Conservation (phyloP, 92 coral and sea anemone species). For the Scolanthus callimorphus region DNA sequence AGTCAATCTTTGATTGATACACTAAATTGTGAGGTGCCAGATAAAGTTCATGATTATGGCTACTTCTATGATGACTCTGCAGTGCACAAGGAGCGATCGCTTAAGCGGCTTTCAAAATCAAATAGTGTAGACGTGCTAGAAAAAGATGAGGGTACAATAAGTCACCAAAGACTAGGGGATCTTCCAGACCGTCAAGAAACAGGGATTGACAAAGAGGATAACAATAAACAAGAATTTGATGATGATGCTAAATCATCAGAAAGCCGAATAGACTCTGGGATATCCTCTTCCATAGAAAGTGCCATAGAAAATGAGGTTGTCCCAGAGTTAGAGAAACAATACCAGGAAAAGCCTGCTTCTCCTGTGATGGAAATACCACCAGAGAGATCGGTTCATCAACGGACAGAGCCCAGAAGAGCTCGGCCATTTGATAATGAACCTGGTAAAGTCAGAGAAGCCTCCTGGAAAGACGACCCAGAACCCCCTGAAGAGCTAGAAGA, state of each 20-base stretch:
- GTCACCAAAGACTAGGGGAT: too few species aligned
- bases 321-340: slow-evolving; percentile 14
- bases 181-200: too few species aligned
- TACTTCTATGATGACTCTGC: slow-evolving; percentile 56
- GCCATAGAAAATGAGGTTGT: slow-evolving; percentile 23
- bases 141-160: not conserved
- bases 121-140: not conserved
- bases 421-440: slow-evolving; percentile 30
- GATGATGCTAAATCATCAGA: slow-evolving; percentile 11
- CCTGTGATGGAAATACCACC: slow-evolving; percentile 3
- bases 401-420: slow-evolving; percentile 1
- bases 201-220: not conserved
- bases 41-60: slow-evolving; percentile 12
- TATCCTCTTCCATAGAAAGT: slow-evolving; percentile 35
- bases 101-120: slow-evolving; percentile 50
- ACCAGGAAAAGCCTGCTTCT: not conserved
- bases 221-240: not conserved
- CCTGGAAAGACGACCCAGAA: slow-evolving; percentile 74
- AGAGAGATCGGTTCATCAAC: slow-evolving; percentile 2
- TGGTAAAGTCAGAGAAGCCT: slow-evolving; percentile 62
- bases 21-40: slow-evolving; percentile 15
- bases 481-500: slow-evolving; percentile 53
- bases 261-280: slow-evolving; percentile 35
- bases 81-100: slow-evolving; percentile 22
- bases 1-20: slow-evolving; percentile 38